Percentiles rank a stretch among this genome's conserved stretches.
phyloP scores from a whole-genome alignment of 1,140 invertebrate genomes.

The Apolygus lucorum region DNA sequence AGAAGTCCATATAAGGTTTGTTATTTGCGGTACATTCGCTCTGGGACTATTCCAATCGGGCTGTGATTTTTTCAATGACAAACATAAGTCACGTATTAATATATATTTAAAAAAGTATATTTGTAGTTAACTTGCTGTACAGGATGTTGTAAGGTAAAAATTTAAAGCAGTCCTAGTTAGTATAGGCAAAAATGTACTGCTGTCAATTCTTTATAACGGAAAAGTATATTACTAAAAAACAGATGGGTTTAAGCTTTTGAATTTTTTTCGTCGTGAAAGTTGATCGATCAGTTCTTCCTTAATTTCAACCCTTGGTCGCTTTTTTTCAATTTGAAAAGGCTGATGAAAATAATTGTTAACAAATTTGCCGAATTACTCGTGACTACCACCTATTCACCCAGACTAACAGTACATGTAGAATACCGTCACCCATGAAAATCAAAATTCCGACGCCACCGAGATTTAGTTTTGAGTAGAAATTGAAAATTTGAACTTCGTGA shows the following conservation, averaged over 20 bases:
- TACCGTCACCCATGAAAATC: too few relatives aligned
- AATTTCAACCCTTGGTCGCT: too few relatives aligned
- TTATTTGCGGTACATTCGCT: conserved; percentile 25
- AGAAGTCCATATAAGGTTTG: conserved; percentile 27
- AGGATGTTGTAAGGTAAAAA: conserved; percentile 29
- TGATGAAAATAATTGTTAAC: too few relatives aligned
- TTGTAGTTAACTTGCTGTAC: conserved; percentile 30
- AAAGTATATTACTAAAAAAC: background rate
- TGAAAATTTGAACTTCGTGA: too few relatives aligned
- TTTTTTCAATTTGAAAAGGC: too few relatives aligned
- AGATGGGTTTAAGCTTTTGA: conserved; percentile 13
- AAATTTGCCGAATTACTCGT: too few relatives aligned
- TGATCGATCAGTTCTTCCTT: too few relatives aligned
- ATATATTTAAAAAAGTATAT: conserved; percentile 26
- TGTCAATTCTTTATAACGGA: conserved; percentile 27
- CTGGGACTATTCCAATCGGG: conserved; percentile 31
- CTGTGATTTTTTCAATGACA: conserved; percentile 32
- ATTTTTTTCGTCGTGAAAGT: too few relatives aligned
- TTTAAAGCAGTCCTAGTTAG: conserved; percentile 27
- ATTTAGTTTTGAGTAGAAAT: too few relatives aligned
- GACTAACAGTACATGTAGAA: too few relatives aligned
- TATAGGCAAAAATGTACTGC: conserved; percentile 27
- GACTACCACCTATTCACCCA: too few relatives aligned
- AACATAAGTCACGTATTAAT: conserved; percentile 29
- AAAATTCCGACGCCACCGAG: too few relatives aligned